phyloP scores from a whole-genome alignment of 2,113 vertebrate genomes.

The Notarius quadriscutis region DNA sequence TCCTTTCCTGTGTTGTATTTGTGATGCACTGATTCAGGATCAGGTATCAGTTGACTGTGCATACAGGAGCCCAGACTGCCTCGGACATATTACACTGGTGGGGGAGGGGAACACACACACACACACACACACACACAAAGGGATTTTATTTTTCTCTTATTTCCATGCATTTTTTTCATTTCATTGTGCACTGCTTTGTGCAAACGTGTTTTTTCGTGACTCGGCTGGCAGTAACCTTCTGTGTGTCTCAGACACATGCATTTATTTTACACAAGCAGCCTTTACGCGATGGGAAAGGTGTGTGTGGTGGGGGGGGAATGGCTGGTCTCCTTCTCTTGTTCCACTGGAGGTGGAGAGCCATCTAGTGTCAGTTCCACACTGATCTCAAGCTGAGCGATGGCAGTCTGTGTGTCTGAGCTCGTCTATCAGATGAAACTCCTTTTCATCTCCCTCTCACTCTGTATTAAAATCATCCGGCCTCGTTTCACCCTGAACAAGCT shows the following conservation, averaged over 20 bases:
- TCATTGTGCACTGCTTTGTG: not conserved
- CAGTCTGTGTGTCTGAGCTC: not conserved
- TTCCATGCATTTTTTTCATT: not conserved
- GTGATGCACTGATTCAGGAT: conserved; percentile 7
- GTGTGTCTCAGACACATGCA: not conserved
- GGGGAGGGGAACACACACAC: not conserved
- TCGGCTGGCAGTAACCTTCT: not conserved
- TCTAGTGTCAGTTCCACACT: conserved; percentile 50
- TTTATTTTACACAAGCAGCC: conserved; percentile 9
- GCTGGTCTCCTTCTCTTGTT: conserved; percentile 11
- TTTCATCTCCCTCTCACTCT: not conserved
- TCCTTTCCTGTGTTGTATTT: not conserved
- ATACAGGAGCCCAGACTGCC: conserved; percentile 10
- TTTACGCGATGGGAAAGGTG: not conserved
- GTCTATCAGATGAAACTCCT: not conserved
- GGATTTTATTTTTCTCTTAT: conserved; percentile 21
- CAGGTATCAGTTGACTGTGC: not conserved
- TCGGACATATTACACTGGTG: conserved; percentile 13
- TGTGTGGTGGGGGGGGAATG: conserved; percentile 3
- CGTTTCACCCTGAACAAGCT: not conserved
- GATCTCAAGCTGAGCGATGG: conserved; percentile 1
- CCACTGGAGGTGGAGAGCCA: conserved; percentile 54
- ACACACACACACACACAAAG: not conserved
- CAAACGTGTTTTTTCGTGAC: not conserved
- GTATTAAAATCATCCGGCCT: not conserved